A percentile compares a stretch with the other conserved stretches of the same genome.
Conservation (phyloP, 2,113 vertebrate genomes). For the Takifugu bimaculatus region DNA sequence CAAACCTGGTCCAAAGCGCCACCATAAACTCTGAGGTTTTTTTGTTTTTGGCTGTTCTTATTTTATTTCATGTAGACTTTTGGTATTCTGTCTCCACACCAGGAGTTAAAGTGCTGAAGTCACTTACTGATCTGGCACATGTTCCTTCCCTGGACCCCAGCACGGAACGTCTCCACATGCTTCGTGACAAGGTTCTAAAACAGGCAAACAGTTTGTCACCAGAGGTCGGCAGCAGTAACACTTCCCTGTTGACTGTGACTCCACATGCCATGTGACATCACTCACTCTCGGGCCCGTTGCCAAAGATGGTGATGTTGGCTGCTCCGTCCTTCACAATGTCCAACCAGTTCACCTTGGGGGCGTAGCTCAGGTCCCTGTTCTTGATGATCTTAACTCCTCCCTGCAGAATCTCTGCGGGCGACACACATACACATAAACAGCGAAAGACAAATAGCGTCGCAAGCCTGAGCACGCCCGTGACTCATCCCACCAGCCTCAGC, state of each 20-base stretch:
- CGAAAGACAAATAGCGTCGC: conserved; percentile 23
- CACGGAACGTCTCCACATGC: conserved; percentile 72
- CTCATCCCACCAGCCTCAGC: conserved; percentile 25
- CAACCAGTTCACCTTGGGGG: conserved; percentile 82
- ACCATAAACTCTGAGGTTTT: background rate
- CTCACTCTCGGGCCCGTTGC: conserved; percentile 75
- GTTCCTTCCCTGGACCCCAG: conserved; percentile 79
- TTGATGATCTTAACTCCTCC: conserved; percentile 84
- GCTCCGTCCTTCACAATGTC: conserved; percentile 81
- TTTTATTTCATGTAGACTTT: too few species aligned
- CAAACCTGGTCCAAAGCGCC: too few species aligned
- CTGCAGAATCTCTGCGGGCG: conserved; percentile 83
- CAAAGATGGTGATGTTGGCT: conserved; percentile 66
- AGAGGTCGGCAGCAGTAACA: background rate
- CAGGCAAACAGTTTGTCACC: background rate
- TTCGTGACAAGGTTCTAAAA: conserved; percentile 63
- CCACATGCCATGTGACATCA: background rate
- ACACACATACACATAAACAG: conserved; percentile 42
- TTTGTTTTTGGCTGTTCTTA: background rate
- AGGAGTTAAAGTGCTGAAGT: background rate
- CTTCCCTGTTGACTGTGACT: background rate
- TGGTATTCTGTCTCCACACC: too few species aligned
- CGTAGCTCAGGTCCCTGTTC: conserved; percentile 85
- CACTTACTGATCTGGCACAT: conserved; percentile 82
- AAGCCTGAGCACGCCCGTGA: conserved; percentile 45